These are phyloP conservation scores for Botia kubotai DNA, from an alignment of 2,797 vertebrate genomes.

Conservation along the genomic window DNA sequence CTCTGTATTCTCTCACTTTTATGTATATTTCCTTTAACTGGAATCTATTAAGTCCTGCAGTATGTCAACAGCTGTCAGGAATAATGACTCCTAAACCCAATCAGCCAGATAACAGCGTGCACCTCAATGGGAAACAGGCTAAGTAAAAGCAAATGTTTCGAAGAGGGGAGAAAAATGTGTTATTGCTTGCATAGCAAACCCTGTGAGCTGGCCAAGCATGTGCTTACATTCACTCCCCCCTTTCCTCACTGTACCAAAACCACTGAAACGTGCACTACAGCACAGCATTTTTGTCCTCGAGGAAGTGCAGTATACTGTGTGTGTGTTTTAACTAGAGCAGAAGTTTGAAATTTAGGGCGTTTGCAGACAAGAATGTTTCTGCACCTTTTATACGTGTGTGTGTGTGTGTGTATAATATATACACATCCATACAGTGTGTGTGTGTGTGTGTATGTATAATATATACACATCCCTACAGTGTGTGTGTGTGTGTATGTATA, in stretches of 20 bases:
- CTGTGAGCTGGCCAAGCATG: constrained; percentile 65
- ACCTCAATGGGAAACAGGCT: constrained; percentile 69
- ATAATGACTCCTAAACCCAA: constrained; percentile 70
- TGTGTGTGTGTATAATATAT: background rate
- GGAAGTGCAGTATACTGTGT: background rate
- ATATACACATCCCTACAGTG: no score
- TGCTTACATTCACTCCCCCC: constrained; percentile 72
- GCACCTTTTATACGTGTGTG: background rate
- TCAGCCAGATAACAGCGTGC: constrained; percentile 69
- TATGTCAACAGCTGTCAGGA: constrained; percentile 63
- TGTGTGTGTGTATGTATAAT: no score
- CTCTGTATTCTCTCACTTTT: background rate
- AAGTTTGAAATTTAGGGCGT: background rate
- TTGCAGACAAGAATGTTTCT: background rate
- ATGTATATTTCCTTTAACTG: constrained; percentile 17
- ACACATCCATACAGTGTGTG: no score
- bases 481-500: background rate
- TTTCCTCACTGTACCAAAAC: constrained; percentile 57
- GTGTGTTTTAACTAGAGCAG: background rate
- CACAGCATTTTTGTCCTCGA: constrained; percentile 33
- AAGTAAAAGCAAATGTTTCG: constrained; percentile 80
- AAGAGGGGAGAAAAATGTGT: constrained; percentile 58
- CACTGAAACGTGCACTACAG: constrained; percentile 29
- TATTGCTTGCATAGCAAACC: constrained; percentile 59
- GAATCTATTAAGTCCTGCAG: constrained; percentile 57